A percentile compares a stretch with the other conserved stretches of the same genome.
Conservation (phyloP, 2,797 vertebrate genomes). For the Nasua narica region DNA sequence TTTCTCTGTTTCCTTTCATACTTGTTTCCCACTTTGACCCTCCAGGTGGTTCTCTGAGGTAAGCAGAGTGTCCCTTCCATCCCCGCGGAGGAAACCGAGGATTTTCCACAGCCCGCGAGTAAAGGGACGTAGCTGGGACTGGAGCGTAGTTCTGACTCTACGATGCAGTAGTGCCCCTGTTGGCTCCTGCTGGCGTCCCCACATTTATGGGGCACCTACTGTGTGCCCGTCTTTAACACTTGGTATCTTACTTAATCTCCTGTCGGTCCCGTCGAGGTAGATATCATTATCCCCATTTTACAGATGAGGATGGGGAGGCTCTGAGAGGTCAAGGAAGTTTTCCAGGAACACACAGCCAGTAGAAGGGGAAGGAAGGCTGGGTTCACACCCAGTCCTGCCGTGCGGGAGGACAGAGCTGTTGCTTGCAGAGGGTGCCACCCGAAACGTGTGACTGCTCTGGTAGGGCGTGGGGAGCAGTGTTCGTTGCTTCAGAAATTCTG, state of each 20-base stretch:
- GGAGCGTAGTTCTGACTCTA: neutral
- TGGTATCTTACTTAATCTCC: neutral
- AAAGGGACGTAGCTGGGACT: neutral
- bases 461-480: neutral
- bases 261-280: neutral
- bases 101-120: neutral
- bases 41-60: neutral
- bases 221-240: neutral
- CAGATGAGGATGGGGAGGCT: neutral
- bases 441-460: neutral
- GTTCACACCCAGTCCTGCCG: neutral
- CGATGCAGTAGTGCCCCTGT: neutral
- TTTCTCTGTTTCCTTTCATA: neutral
- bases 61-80: neutral
- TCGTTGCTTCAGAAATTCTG: neutral
- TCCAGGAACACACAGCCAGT: neutral
- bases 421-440: neutral
- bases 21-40: neutral
- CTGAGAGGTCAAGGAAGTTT: neutral
- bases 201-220: neutral
- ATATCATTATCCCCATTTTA: neutral
- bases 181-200: neutral
- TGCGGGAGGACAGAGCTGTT: neutral
- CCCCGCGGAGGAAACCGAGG: neutral
- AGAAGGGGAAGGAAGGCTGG: neutral